These are phyloP conservation scores for Drosophila truncata DNA, from an alignment of 1,140 invertebrate species.

Conservation along the genomic window DNA sequence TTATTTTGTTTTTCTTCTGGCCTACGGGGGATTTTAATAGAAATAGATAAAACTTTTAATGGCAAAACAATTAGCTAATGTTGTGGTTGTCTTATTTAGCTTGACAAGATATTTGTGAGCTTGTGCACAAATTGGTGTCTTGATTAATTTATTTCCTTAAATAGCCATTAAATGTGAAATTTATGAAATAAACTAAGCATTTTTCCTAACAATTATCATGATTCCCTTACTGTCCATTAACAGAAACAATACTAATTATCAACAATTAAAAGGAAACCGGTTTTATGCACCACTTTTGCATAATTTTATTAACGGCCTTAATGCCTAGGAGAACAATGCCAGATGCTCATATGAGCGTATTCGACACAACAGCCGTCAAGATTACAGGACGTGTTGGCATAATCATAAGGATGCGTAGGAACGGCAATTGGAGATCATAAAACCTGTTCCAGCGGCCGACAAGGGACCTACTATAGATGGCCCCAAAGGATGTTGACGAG, in stretches of 20 bases:
- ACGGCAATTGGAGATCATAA: slow-evolving; percentile 41
- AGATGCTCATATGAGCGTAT: not conserved
- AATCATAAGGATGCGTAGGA: slow-evolving; percentile 25
- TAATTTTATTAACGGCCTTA: slow-evolving; percentile 20
- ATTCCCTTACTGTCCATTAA: not conserved
- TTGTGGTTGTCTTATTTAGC: too few species aligned
- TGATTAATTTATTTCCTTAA: too few species aligned
- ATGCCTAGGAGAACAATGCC: not conserved
- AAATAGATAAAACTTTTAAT: slow-evolving; percentile 1
- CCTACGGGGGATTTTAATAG: not conserved
- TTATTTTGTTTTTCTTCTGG: not conserved
- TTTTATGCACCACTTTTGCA: slow-evolving; percentile 16
- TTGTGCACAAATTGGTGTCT: too few species aligned
- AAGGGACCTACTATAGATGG: slow-evolving; percentile 4
- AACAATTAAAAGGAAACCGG: slow-evolving; percentile 7
- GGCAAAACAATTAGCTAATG: not conserved
- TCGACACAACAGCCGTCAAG: slow-evolving; percentile 5
- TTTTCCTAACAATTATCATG: not conserved
- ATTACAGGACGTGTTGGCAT: slow-evolving; percentile 34
- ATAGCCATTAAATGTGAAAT: not conserved
- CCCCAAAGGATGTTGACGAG: slow-evolving; percentile 21
- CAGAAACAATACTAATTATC: not conserved
- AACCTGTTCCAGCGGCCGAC: slow-evolving; percentile 9
- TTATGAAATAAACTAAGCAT: not conserved
- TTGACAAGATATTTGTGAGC: too few species aligned